Evolutionary conservation across 2,888 invertebrate genomes (phyloP).

Genomic region (Tipula lateralis): DNA sequence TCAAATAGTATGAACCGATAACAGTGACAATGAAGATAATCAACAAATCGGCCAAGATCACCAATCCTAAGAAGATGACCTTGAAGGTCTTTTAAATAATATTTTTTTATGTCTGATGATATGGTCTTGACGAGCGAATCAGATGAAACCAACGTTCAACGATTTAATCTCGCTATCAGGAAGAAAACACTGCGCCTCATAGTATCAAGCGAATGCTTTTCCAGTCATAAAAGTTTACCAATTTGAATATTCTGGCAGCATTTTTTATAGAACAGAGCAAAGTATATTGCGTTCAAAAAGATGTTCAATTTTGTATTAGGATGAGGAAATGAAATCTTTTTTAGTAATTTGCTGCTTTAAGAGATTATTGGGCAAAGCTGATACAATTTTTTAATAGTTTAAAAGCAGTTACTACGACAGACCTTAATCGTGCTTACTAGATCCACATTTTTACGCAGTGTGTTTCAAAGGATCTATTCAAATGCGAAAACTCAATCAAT

Average conservation of each 20-base stretch:
- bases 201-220: too few species aligned
- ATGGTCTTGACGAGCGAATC: too few species aligned
- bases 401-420: neutral
- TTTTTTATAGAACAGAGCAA: neutral
- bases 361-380: too few species aligned
- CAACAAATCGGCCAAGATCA: neutral
- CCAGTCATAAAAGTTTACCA: neutral
- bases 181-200: too few species aligned
- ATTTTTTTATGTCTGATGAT: too few species aligned
- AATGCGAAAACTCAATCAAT: too few species aligned
- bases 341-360: neutral
- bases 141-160: too few species aligned
- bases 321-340: neutral
- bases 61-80: neutral
- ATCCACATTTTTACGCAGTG: too few species aligned
- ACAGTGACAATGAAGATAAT: neutral
- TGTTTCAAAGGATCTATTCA: neutral
- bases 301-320: neutral
- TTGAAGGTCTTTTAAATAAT: too few species aligned
- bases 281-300: neutral
- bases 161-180: too few species aligned
- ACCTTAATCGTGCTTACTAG: neutral
- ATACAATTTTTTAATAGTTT: neutral
- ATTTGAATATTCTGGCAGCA: neutral
- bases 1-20: neutral